Percentiles rank a stretch among this genome's conserved stretches.
Evolutionary conservation across 2,797 vertebrate species (phyloP).

Genomic region (Poeciliopsis turneri): DNA sequence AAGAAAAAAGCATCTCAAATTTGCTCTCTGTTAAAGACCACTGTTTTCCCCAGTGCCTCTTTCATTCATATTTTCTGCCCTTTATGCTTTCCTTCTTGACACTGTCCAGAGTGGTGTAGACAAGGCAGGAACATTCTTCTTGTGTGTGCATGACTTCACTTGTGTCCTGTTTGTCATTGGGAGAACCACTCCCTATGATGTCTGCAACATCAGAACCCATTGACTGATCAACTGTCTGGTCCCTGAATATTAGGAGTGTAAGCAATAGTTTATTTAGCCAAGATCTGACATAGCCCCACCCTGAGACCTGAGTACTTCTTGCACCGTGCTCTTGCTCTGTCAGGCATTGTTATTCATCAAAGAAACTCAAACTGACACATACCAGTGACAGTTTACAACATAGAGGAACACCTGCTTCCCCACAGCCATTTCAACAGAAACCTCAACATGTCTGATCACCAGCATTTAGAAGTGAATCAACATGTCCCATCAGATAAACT

Average conservation of each 20-base stretch:
- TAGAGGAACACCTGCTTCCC: constrained; percentile 29
- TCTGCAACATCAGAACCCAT: constrained; percentile 27
- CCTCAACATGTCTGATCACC: constrained; percentile 8
- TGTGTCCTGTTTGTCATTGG: constrained; percentile 52
- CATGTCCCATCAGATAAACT: constrained; percentile 20
- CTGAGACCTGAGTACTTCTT: constrained; percentile 47
- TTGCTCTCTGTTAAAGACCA: constrained; percentile 25
- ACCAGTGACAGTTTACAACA: constrained; percentile 33
- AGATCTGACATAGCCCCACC: constrained; percentile 56
- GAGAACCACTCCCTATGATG: constrained; percentile 62
- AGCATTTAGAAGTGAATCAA: constrained; percentile 27
- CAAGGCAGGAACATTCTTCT: constrained; percentile 57
- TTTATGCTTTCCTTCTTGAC: constrained; percentile 46
- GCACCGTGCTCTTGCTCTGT: constrained; percentile 30
- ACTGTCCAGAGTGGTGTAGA: constrained; percentile 65
- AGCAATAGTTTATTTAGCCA: constrained; percentile 45
- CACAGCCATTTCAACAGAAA: constrained; percentile 24
- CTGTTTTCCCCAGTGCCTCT: constrained; percentile 36
- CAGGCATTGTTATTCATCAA: constrained; percentile 28
- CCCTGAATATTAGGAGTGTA: constrained; percentile 42
- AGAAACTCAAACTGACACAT: constrained; percentile 43
- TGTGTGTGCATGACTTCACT: constrained; percentile 33
- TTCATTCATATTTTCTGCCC: constrained; percentile 42
- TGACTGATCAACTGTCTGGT: constrained; percentile 59
- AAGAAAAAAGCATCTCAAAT: constrained; percentile 1